Base-by-base conservation (phyloP, 1,140 invertebrate genomes). In the Belonocnema kinseyi region DNA sequence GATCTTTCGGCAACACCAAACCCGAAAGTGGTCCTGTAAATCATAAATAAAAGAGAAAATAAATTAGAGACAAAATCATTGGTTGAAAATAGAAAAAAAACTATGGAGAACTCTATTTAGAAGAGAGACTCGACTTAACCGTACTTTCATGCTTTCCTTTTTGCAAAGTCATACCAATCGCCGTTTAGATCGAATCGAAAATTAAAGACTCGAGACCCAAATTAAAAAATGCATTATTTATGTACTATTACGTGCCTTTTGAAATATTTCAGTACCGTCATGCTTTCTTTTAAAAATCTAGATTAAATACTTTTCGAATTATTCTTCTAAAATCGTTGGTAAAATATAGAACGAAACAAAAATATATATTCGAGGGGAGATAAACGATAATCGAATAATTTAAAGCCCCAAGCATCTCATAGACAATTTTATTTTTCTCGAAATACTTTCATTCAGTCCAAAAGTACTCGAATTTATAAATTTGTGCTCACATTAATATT, bases 1-100 rank as follows among this genome's bases (percentile, higher is more conserved):
- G 78, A 40, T 40, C 74, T 61, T 84, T 84, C 72, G 85, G 82
- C n/a, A 78, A 72, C 17, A 70, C 74, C 76, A 66, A 58, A 10
- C 50, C 40, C 12, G 74, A 77, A 75, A 77, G 74, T 16, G 26
- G 52, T 40, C 78, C 81, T 85, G 79, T 21, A 77, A 80, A 80
- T 40, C 61, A 52, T 79, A 82, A 81, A 74, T 66, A 75, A 82
- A 72, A 14, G 10, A 72, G 46, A 50, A 66, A 17, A 56, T 77
- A 54, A 82, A 54, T 83, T 53, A 21, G 71, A 76, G n/a, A 66
- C 19, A 72, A 53, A 14, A 17, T 46, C n/a, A 40, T 40, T 51
- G 50, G 13, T 51, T 46, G 40, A 56, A 56, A 56, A 56, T 16
- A 19, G 26, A 33, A 33, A n/a, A 13, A 56, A 56, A 51, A 72